Evolutionary conservation across 2,888 invertebrate genomes (phyloP), one percentile per base, ranked within the genome.

Genomic region (Agrochola circellaris): DNA sequence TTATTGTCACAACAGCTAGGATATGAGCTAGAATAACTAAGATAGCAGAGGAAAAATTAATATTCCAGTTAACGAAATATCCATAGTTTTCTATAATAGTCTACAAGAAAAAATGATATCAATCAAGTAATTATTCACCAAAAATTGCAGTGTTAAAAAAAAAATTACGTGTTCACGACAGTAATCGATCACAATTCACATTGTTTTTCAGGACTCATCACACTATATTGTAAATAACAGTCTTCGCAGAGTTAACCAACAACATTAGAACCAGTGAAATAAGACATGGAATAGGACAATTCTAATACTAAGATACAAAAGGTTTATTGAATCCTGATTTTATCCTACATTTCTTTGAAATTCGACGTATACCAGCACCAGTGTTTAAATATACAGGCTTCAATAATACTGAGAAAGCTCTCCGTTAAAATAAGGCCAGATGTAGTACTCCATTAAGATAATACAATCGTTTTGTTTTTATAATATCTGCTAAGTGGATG

Each of bases 371-470:
- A 64, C 62, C 65, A 84, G 56, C 30, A 48, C 72, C 38, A 26
- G 48, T 72, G 77, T 85, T 75, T 73, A 83, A 73, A 76, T 64
- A 85, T 71, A 74, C 56, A 71, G 65, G 38, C 68, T 73, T 73
- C 48, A 78, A 81, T 83, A 87, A 85, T 72, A 81, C 62, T 51
- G 61, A 67, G 62, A 73, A 74, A 77, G 74, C 79, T 78, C 81
- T 64, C 65, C 61, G 68, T 74, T 67, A 69, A 85, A 85, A 87
- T 81, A 84, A 76, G 75, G 48, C 74, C 73, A 78, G 65, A 80
- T 82, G 74, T 67, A 71, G 66, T 74, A 72, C 76, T 84, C 81
- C 58, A 79, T 81, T 81, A 81, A 69, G 76, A 86, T 82, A 85
- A 85, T 64, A 85, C 23, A 48, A 64, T 56, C 76, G 72, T 77